These are phyloP conservation scores for Falco cherrug DNA, from an alignment of 2,797 vertebrate genomes.

Conservation along the genomic window DNA sequence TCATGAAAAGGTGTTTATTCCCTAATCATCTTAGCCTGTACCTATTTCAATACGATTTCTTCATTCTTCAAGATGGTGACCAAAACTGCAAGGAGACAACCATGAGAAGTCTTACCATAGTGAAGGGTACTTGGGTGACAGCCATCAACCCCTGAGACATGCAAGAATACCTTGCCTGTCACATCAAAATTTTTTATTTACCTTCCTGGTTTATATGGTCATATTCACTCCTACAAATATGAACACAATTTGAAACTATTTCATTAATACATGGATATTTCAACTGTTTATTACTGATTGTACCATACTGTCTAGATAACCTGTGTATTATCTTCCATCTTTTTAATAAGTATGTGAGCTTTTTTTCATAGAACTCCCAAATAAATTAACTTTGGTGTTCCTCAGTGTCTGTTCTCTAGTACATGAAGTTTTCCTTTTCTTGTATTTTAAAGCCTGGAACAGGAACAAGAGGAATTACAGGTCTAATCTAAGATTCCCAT, in stretches of 20 bases:
- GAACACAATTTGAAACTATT: not conserved
- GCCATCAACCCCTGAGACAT: not conserved
- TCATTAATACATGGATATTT: not conserved
- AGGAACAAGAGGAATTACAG: not conserved
- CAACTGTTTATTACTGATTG: not conserved
- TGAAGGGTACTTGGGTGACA: not conserved
- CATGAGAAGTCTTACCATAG: not conserved
- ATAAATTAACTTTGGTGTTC: not conserved
- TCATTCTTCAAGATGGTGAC: not conserved
- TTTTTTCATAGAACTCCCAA: not conserved
- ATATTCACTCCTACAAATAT: not conserved
- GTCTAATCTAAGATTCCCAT: not conserved
- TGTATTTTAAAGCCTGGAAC: not conserved
- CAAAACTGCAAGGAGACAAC: not conserved
- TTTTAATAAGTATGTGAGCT: not conserved
- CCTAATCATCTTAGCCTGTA: not conserved
- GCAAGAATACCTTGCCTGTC: not conserved
- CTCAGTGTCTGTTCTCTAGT: not conserved
- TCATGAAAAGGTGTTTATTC: not conserved
- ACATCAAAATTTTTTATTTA: not conserved
- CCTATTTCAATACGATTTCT: not conserved
- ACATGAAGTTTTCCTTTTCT: not conserved
- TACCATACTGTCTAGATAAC: not conserved
- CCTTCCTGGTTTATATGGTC: not conserved
- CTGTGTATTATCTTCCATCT: not conserved